Evolutionary conservation across 2,113 vertebrate genomes (phyloP).

Genomic region (Perca schrenkii): DNA sequence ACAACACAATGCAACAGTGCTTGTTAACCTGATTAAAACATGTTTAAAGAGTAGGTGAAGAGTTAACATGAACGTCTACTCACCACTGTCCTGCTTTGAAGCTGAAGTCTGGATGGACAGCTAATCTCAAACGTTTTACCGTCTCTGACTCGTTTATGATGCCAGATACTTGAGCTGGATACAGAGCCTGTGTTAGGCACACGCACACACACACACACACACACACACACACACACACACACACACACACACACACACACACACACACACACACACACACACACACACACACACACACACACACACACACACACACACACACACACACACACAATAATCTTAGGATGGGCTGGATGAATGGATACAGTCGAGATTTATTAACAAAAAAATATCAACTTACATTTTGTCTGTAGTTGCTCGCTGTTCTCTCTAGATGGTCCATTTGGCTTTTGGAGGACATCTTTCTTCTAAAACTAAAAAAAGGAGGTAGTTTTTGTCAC

Average conservation of each 20-base stretch:
- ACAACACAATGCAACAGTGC: neutral
- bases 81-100: slow-evolving; percentile 97
- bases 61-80: slow-evolving; percentile 57
- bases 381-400: slow-evolving; percentile 80
- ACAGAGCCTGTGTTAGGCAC: slow-evolving; percentile 81
- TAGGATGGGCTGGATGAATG: neutral
- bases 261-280: neutral
- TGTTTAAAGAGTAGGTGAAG: neutral
- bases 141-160: slow-evolving; percentile 85
- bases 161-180: slow-evolving; percentile 89
- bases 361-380: neutral
- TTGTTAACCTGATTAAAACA: neutral
- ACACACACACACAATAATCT: neutral
- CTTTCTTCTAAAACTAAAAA: slow-evolving; percentile 77
- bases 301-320: neutral
- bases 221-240: neutral
- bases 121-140: slow-evolving; percentile 89
- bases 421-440: slow-evolving; percentile 93
- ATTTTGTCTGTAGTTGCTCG: slow-evolving; percentile 88
- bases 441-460: slow-evolving; percentile 88
- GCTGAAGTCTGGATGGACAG: slow-evolving; percentile 88
- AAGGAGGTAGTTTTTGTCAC: neutral
- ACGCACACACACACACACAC: too few relatives aligned
- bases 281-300: too few relatives aligned
- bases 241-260: neutral